Base-by-base conservation (phyloP, 2,797 vertebrate genomes). In the Microctenopoma lineatum region DNA sequence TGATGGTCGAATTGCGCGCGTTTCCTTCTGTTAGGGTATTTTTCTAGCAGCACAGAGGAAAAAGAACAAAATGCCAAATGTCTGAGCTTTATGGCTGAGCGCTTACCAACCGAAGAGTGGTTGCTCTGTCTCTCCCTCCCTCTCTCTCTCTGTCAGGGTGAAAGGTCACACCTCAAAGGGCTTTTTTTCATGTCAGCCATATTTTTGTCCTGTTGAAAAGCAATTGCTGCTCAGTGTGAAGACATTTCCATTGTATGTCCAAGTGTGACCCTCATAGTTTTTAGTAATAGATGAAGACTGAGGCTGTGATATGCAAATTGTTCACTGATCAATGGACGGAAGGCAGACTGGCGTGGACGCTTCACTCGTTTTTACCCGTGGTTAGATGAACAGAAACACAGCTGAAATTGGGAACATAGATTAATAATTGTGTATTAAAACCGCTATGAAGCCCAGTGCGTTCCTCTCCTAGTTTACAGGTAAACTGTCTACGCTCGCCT, bases 21-120 rank as follows among this genome's bases (percentile, higher is more conserved):
- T 68, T 70, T 47, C 36, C 45, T 63, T 14, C 32, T 55, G 60
- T 70, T 65, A 65, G 54, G 50, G 51, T 57, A 36, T 70, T 85
- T 77, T 71, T 27, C 61, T 42, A 27, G 50, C 51, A 47, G 65
- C 47, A 39, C 38, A 69, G 63, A 60, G 66, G 48, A 46, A 34
- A 50, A 56, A 65, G 46, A 59, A 69, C 70, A 70, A 63, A 80
- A 62, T 25, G 26, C 65, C 56, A 73, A 85, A 77, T 81, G 76
- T 65, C 70, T 59, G 70, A 66, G 78, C 76, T 84, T 79, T 83
- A 81, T 84, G 84, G 77, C 68, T 84, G 85, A 87, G 70, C 83
- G 83, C 77, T 81, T 50, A 67, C 73, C 68, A 79, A 77, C 66
- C 77, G 72, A 75, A 84, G 77, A 56, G 66, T 55, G 66, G 44